Evolutionary conservation across 2,113 vertebrate species (phyloP), one percentile per base, ranked within the genome.

Genomic region (Ailurus styani): DNA sequence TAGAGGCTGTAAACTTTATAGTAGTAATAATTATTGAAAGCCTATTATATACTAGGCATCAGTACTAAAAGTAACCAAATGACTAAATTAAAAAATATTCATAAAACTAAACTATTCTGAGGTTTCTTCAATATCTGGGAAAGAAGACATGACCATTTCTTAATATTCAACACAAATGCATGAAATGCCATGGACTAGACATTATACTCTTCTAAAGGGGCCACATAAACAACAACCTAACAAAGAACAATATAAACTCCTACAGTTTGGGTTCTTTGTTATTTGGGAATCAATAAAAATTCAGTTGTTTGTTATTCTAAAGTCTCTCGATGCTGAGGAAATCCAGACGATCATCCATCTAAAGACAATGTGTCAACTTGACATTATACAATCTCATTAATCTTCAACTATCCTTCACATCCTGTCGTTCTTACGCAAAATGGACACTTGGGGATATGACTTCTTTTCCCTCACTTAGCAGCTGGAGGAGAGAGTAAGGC

Each of bases 391-490:
- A 81, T 97, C 98, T 97, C 99, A 99, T 99, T 99, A 96, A 98
- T 99, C 99, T 99, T 99, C 98, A 99, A 99, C 98, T 99, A 98
- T 98, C 98, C 97, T 96, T 98, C 98, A 98, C 98, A 99, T 99
- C 98, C 99, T 98, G 98, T 98, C 98, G 99, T 99, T 99, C 98
- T 98, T 97, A 99, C 98, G 98, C 98, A 99, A 99, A 99, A 98
- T 89, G 86, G 45, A 60, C 96, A 98, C 94, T 97, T 92, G 95
- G 98, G 95, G 98, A 98, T 97, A 96, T 42, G 50, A 97, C 95
- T 98, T 98, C 98, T 98, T 98, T 98, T 97, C 98, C 98, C 96
- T 96, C 50, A 45, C 78, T 87, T 77, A 40, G 34, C 50, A 52
- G 12, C 97, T 98, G 87, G 96, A 98, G 96, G 86, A 52, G 23